These are phyloP conservation scores for Melikaiella ostensackeni DNA, from an alignment of 2,888 invertebrate genomes.

Conservation along the genomic window DNA sequence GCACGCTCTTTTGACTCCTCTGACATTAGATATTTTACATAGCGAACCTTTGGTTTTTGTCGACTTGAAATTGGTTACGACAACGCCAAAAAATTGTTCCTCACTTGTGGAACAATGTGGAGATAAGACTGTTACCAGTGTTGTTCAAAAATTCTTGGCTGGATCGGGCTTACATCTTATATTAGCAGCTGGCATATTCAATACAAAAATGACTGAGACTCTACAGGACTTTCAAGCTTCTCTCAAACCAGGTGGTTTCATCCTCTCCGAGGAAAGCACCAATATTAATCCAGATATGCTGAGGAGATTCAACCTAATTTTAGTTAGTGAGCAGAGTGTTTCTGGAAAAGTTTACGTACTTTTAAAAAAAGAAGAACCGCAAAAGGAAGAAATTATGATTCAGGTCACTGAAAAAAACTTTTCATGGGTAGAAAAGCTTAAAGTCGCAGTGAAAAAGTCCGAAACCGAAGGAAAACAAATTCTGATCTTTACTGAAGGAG, in stretches of 20 bases:
- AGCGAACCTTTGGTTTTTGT: constrained; percentile 85
- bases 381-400: constrained; percentile 79
- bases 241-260: constrained; percentile 84
- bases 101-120: constrained; percentile 81
- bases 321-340: constrained; percentile 83
- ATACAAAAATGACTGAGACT: constrained; percentile 78
- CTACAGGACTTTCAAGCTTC: constrained; percentile 81
- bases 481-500: constrained; percentile 84
- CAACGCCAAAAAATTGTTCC: constrained; percentile 79
- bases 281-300: constrained; percentile 60
- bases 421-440: constrained; percentile 90
- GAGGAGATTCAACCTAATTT: constrained; percentile 77
- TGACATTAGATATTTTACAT: constrained; percentile 82
- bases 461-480: constrained; percentile 82
- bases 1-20: constrained; percentile 83
- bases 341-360: constrained; percentile 83
- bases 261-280: constrained; percentile 85
- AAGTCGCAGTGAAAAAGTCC: constrained; percentile 84
- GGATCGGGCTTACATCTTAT: constrained; percentile 85
- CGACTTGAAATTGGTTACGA: constrained; percentile 81
- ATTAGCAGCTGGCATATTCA: constrained; percentile 83
- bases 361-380: constrained; percentile 80
- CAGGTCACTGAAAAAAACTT: constrained; percentile 85
- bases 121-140: constrained; percentile 83
- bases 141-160: constrained; percentile 80